phyloP scores from a whole-genome alignment of 92 coral and sea anemone species.

The Epizoanthus ramosus region DNA sequence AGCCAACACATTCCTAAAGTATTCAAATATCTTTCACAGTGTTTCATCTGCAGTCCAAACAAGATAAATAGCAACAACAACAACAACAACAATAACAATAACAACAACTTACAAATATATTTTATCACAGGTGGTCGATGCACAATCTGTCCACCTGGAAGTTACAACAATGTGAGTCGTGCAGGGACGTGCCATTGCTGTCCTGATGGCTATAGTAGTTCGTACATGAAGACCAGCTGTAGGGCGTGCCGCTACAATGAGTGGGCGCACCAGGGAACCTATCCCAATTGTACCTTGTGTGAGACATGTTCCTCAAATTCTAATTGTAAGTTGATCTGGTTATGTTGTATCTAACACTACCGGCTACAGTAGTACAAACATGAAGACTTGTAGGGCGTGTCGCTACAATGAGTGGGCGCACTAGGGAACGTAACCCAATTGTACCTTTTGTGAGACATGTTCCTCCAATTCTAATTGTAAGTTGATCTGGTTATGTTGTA shows the following conservation, averaged over 20 bases:
- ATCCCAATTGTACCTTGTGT: conserved; percentile 89
- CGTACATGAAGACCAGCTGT: conserved; percentile 86
- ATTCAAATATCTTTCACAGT: background rate
- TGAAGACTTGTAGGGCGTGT: conserved; percentile 88
- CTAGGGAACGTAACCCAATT: conserved; percentile 83
- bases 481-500: no score
- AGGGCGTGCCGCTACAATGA: conserved; percentile 80
- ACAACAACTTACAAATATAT: background rate
- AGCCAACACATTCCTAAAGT: no score
- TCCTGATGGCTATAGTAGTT: conserved; percentile 88
- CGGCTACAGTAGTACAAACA: conserved; percentile 67
- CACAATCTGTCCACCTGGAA: conserved; percentile 90
- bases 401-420: conserved; percentile 77
- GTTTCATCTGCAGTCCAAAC: no score
- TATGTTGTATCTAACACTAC: no score
- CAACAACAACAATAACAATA: no score
- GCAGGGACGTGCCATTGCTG: conserved; percentile 93
- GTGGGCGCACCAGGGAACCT: conserved; percentile 78
- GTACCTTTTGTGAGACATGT: conserved; percentile 87
- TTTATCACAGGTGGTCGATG: conserved; percentile 79
- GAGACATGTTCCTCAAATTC: conserved; percentile 73
- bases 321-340: conserved; percentile 54
- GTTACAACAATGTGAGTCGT: conserved; percentile 83
- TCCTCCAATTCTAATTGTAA: conserved; percentile 68
- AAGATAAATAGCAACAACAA: no score